Base-by-base conservation (phyloP, 2,888 invertebrate species). In the Metopia argyrocephala region DNA sequence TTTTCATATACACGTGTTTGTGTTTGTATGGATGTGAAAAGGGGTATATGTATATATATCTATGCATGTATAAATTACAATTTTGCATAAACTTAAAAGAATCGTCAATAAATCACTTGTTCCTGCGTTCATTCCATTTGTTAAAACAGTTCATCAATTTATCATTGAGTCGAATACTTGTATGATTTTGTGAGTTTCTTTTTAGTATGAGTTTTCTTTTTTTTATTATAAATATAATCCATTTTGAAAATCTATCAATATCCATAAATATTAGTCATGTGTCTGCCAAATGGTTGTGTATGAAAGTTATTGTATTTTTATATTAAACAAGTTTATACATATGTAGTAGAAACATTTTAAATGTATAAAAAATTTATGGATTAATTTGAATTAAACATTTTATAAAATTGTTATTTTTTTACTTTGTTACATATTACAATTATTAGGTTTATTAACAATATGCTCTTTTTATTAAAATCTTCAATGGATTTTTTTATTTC, bases 181-280 rank as follows among this genome's bases (percentile, higher is more conserved):
- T 65, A 50, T 64, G 2, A 31, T 4, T 12, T 9, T 59, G 12
- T 59, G 18, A 28, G n/a, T 12, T 15, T 9, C 15, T 38, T 54
- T 21, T 52, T 25, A n/a, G 15, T 52, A 23, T 21, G 2, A 15
- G 18, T 28, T 56, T 56, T 2, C 7, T 31, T 52, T 52, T 23
- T 21, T 4, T 31, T 31, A 31, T 65, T 52, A 15, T 50, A 64
- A 50, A 28, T 27, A 25, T 23, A 48, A 69, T 69, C 57, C 61
- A 62, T 45, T 71, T 46, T 45, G 12, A 52, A 48, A 56, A 73
- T 73, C 73, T 46, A 64, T 64, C 64, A 65, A 50, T 65, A 57
- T 65, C 48, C 69, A 70, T 70, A 70, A 59, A 70, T 70, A 70
- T 70, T 56, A 73, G 56, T 65, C 73, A 56, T 57, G 65, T 57